Conservation (phyloP, 2,888 invertebrate genomes). For the Subacronicta megacephala region DNA sequence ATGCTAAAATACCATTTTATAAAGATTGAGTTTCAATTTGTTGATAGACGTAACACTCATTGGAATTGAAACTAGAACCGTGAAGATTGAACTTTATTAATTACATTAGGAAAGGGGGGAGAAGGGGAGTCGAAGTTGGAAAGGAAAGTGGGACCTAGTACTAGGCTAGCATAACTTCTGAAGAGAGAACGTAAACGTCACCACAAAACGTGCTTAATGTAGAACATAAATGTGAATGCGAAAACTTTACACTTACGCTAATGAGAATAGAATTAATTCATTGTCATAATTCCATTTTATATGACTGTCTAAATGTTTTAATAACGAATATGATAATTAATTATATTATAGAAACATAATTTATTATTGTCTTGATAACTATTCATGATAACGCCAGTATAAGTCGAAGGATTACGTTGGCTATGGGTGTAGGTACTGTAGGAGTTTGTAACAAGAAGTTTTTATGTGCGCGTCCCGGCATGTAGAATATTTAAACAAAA, state of each 20-base stretch:
- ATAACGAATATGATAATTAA: too few species aligned
- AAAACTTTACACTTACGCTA: background rate
- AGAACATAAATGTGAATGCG: constrained; percentile 15
- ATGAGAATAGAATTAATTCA: background rate
- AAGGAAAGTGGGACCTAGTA: constrained; percentile 34
- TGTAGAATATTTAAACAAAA: too few species aligned
- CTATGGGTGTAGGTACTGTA: too few species aligned
- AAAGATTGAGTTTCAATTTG: constrained; percentile 34
- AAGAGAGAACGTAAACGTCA: constrained; percentile 24
- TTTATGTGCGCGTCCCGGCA: too few species aligned
- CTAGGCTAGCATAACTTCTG: constrained; percentile 25
- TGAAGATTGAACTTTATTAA: constrained; percentile 48
- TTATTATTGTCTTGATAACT: too few species aligned
- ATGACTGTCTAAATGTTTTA: too few species aligned
- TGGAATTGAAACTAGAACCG: constrained; percentile 44
- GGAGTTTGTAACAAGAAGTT: too few species aligned
- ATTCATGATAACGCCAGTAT: too few species aligned
- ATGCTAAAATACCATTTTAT: constrained; percentile 28
- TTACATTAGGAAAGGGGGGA: constrained; percentile 38
- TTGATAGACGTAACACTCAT: constrained; percentile 35
- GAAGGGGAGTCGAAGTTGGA: constrained; percentile 37
- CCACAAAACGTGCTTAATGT: constrained; percentile 23
- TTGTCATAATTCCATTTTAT: background rate
- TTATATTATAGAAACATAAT: too few species aligned
- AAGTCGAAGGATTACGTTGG: too few species aligned